These are phyloP conservation scores for Pelecanoides urinatrix DNA, from an alignment of 2,113 vertebrate genomes.

Conservation along the genomic window DNA sequence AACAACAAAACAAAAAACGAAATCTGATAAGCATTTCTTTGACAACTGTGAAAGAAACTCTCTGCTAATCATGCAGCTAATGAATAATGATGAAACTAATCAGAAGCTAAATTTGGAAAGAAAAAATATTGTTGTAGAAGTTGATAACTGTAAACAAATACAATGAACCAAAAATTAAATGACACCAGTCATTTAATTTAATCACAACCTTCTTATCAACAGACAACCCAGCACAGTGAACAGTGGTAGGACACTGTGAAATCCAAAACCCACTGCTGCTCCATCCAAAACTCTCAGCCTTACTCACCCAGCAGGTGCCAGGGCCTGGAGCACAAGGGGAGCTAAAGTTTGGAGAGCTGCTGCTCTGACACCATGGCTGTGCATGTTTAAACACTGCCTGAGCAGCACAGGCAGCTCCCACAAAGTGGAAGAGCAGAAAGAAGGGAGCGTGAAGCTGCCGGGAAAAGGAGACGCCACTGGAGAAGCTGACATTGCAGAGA, in stretches of 20 bases:
- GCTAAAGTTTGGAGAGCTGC: neutral
- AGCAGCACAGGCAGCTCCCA: neutral
- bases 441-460: neutral
- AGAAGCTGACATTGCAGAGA: neutral
- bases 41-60: neutral
- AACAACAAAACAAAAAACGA: neutral
- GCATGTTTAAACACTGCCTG: neutral
- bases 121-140: neutral
- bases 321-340: neutral
- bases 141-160: neutral
- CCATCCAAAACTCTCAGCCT: neutral
- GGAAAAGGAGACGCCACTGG: neutral
- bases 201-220: neutral
- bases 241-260: neutral
- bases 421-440: rapidly evolving
- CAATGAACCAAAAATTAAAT: neutral
- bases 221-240: neutral
- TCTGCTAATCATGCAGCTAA: neutral
- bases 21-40: neutral
- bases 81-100: neutral
- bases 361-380: rapidly evolving
- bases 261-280: neutral
- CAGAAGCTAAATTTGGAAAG: neutral
- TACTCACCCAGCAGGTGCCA: rapidly evolving
- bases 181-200: neutral